Evolutionary conservation across 2,888 invertebrate genomes (phyloP).

Genomic region (Flexamia atlantica): DNA sequence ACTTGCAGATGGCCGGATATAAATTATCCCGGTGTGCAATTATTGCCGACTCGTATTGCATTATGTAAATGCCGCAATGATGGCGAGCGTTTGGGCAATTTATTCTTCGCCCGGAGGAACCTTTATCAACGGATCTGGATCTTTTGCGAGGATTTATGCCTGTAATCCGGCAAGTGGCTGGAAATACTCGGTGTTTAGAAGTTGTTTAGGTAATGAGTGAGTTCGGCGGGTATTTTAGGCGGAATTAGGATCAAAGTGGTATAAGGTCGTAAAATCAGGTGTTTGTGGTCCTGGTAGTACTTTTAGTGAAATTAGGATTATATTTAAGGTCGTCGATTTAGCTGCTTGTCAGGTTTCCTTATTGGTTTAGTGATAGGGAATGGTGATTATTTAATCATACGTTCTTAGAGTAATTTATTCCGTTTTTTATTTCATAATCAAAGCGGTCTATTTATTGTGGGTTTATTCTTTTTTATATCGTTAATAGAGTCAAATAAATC

Average conservation of each 20-base stretch:
- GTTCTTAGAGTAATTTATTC: too few species aligned
- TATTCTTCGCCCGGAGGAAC: not conserved
- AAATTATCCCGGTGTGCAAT: constrained; percentile 37
- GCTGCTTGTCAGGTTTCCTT: too few species aligned
- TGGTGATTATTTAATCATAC: too few species aligned
- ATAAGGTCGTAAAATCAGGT: not conserved
- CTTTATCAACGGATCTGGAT: constrained; percentile 19
- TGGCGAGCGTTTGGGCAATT: constrained; percentile 34
- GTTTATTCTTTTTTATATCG: too few species aligned
- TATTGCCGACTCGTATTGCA: constrained; percentile 47
- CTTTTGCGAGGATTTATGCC: constrained; percentile 14
- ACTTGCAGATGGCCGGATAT: constrained; percentile 45
- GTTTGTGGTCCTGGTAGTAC: too few species aligned
- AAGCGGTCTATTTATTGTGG: too few species aligned
- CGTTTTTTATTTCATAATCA: too few species aligned
- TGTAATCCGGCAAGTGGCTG: not conserved
- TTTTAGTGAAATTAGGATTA: too few species aligned
- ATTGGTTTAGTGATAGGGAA: too few species aligned
- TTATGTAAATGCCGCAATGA: constrained; percentile 31
- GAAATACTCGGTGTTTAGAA: not conserved
- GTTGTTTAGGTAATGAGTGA: constrained; percentile 1
- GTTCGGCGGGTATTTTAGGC: not conserved
- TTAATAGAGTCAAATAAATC: too few species aligned
- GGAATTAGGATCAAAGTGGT: not conserved
- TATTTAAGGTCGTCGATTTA: too few species aligned